Percentiles rank a stretch among this genome's conserved stretches.
phyloP scores from a whole-genome alignment of 2,113 vertebrate genomes.

The Calcarius ornatus region DNA sequence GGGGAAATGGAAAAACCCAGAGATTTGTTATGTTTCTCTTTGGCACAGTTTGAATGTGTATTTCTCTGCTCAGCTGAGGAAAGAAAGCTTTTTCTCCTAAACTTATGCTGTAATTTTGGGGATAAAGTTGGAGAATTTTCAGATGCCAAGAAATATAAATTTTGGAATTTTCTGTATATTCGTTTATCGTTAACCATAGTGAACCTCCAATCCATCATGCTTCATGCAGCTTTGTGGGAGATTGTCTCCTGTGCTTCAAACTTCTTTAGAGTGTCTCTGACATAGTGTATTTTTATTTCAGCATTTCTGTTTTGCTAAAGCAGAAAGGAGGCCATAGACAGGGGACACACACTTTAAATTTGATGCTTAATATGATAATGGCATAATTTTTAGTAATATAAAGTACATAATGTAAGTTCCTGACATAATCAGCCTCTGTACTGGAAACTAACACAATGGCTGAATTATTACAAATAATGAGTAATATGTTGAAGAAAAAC shows the following conservation, averaged over 20 bases:
- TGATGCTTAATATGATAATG: background rate
- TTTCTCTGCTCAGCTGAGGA: accelerated
- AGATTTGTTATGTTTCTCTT: background rate
- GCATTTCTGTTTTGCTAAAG: background rate
- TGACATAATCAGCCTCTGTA: background rate
- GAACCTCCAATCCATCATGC: background rate
- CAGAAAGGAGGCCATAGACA: background rate
- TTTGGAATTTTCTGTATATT: background rate
- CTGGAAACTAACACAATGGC: background rate
- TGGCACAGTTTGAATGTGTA: background rate
- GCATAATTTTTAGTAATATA: background rate
- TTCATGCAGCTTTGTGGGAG: background rate
- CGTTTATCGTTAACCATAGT: background rate
- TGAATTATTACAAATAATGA: background rate
- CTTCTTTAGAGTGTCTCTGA: background rate
- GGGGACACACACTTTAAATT: background rate
- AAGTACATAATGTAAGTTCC: background rate
- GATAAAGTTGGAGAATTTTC: background rate
- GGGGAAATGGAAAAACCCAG: background rate
- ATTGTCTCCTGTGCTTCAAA: background rate
- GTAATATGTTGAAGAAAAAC: background rate
- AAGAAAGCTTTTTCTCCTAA: background rate
- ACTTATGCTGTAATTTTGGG: background rate
- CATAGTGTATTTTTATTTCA: background rate
- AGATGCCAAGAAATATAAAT: background rate